Percentiles rank a stretch among this genome's conserved stretches.
These are phyloP conservation scores for Ceratina japonica DNA, from an alignment of 1,140 invertebrate genomes.

Conservation along the genomic window DNA sequence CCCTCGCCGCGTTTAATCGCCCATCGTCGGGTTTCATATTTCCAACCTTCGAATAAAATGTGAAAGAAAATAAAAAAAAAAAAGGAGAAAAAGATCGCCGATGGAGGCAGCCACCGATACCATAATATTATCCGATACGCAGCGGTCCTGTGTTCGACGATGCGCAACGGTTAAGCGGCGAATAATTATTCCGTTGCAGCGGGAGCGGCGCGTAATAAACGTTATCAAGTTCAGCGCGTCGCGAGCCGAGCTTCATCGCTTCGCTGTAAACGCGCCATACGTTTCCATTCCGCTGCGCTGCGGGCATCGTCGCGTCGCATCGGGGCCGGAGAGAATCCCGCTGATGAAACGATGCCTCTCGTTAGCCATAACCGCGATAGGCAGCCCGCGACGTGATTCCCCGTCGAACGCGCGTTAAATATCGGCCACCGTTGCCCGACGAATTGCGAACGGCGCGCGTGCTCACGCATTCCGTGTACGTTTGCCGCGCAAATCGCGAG, in stretches of 20 bases:
- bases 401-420: neutral
- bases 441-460: neutral
- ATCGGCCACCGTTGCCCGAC: neutral
- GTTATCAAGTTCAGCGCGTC: constrained; percentile 7
- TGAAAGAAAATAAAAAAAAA: neutral
- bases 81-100: neutral
- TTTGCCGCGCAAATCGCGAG: neutral
- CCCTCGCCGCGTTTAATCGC: neutral
- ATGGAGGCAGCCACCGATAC: neutral
- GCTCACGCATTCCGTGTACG: neutral
- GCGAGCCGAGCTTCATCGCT: neutral
- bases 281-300: constrained; percentile 3
- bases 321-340: neutral
- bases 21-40: neutral
- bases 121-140: constrained; percentile 6
- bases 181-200: constrained; percentile 25
- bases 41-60: neutral
- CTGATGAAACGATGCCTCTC: neutral
- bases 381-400: neutral
- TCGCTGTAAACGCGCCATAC: neutral
- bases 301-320: neutral
- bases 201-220: constrained; percentile 10
- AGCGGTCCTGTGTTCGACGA: neutral
- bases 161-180: constrained; percentile 15
- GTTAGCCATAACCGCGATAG: neutral